Conservation (phyloP, 2,888 invertebrate species). For the Azorinus chamasolen region DNA sequence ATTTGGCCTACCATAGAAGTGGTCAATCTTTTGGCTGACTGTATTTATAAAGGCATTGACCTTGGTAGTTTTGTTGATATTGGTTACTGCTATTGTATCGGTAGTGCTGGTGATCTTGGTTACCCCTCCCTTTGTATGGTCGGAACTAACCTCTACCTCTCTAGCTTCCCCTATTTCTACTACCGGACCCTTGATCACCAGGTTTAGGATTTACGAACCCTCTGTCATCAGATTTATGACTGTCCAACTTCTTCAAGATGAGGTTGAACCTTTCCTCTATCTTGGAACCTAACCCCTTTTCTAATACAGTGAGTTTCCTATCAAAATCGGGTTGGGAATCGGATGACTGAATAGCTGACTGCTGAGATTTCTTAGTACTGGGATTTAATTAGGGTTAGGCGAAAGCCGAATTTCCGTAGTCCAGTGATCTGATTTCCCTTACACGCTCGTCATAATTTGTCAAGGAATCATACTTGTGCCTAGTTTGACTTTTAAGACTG, state of each 20-base stretch:
- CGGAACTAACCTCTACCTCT: too few species aligned
- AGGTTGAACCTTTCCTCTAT: constrained; percentile 21
- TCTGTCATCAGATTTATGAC: too few species aligned
- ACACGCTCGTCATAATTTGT: constrained; percentile 23
- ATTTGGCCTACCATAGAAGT: constrained; percentile 18
- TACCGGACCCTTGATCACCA: too few species aligned
- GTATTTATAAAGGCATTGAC: background rate
- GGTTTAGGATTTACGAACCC: too few species aligned
- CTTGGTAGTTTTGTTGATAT: too few species aligned
- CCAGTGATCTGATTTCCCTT: background rate
- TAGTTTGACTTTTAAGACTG: constrained; percentile 27
- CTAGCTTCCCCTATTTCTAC: too few species aligned
- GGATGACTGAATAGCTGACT: background rate
- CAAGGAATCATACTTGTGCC: constrained; percentile 45
- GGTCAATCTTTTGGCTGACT: constrained; percentile 5
- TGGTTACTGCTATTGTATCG: too few species aligned
- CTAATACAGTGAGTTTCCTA: constrained; percentile 9
- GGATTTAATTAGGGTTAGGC: background rate
- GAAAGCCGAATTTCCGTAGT: background rate
- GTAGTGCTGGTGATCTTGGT: too few species aligned
- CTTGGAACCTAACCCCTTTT: constrained; percentile 9
- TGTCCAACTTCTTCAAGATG: constrained; percentile 9
- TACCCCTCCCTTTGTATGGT: too few species aligned
- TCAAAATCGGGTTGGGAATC: background rate
- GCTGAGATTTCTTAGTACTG: background rate